Evolutionary conservation across 2,113 vertebrate species (phyloP), one percentile per base, ranked within the genome.

Genomic region (Anhinga anhinga): DNA sequence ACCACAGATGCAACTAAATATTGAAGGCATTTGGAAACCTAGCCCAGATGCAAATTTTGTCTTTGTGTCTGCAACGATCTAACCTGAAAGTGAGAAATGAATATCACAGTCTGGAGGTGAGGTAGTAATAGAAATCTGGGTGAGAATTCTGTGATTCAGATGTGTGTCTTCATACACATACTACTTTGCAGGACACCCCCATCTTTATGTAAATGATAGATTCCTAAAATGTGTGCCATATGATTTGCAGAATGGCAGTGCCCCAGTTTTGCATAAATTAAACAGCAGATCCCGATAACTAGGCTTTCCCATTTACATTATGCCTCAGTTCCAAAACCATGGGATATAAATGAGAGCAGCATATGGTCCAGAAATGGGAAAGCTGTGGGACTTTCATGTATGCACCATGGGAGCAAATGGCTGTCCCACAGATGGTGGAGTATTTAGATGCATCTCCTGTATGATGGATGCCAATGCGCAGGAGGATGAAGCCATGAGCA

Each of bases 371-470:
- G 91, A 95, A 92, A 97, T 93, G 65, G 78, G 77, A 93, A 96
- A 97, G 84, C 93, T 95, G 95, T 97, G 95, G 91, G 94, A 93
- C 91, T 95, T 97, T 91, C 91, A 93, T 97, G 94, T 97, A 93
- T 17, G 25, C 93, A 82, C 86, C 78, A 85, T 94, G 91, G 91
- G 93, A 97, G 81, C 88, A 97, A 97, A 97, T 96, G 94, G 88
- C 91, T 94, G 96, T 96, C 93, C 94, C 91, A 89, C 95, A 97
- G 95, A 97, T 95, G 95, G 94, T 71, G 62, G 58, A 62, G 72
- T 91, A 53, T 92, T 95, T 73, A 87, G 89, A 72, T 58, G 62
- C 73, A 62, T 58, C 91, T 89, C 86, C 78, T 72, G 15, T 36
- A 30, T 91, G 81, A 93, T 55, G 88, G 78, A 96, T 96, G 96